Evolutionary conservation across 2,888 invertebrate genomes (phyloP).

Genomic region (Eupithecia exiguata): DNA sequence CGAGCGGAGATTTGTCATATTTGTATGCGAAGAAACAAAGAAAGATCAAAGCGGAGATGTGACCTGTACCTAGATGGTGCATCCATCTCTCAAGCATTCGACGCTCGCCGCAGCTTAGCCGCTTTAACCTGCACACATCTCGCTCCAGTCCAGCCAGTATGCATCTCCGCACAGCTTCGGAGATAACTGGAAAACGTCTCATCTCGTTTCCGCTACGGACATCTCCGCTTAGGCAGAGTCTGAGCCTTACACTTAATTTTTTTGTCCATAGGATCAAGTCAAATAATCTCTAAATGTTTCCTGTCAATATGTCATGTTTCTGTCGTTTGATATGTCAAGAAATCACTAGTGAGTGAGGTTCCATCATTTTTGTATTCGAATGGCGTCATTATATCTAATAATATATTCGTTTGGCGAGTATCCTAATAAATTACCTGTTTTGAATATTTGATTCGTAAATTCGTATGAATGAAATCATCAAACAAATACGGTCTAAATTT

Average conservation of each 20-base stretch:
- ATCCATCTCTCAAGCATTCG: too few species aligned
- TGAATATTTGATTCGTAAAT: background rate
- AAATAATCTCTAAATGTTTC: constrained; percentile 30
- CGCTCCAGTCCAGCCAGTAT: too few species aligned
- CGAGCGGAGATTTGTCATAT: too few species aligned
- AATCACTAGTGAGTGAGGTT: background rate
- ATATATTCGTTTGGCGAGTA: background rate
- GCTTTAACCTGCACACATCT: too few species aligned
- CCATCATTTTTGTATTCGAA: background rate
- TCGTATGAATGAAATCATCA: background rate
- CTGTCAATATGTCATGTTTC: constrained; percentile 39
- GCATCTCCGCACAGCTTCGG: too few species aligned
- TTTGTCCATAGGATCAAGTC: constrained; percentile 29
- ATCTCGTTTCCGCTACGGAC: too few species aligned
- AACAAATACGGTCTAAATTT: background rate
- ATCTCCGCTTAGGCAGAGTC: too few species aligned
- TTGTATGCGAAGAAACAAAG: too few species aligned
- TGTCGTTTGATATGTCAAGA: constrained; percentile 16
- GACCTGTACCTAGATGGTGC: too few species aligned
- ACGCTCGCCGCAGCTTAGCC: too few species aligned
- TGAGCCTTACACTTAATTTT: constrained; percentile 11
- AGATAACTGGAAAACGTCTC: too few species aligned
- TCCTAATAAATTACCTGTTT: background rate
- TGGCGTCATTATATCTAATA: background rate
- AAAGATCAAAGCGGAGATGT: too few species aligned